Evolutionary conservation across 2,113 vertebrate species (phyloP).

Genomic region (Psilopsiagon aymara): DNA sequence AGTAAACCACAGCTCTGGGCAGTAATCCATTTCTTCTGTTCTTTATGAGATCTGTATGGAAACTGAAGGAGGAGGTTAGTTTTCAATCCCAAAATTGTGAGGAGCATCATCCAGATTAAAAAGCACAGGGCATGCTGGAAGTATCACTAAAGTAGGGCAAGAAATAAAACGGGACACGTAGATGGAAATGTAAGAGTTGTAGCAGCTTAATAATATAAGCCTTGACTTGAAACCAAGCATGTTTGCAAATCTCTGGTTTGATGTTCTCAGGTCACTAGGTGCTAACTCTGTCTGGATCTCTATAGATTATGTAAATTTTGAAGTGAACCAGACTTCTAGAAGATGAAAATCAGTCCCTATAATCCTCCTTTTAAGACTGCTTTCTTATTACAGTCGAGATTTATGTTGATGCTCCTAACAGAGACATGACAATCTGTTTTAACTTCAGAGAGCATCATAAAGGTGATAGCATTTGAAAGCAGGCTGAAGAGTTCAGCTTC

Average conservation of each 20-base stretch:
- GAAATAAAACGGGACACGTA: not conserved
- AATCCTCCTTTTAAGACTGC: conserved; percentile 49
- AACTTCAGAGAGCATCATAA: conserved; percentile 21
- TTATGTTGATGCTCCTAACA: conserved; percentile 37
- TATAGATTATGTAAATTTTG: conserved; percentile 57
- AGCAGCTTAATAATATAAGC: not conserved
- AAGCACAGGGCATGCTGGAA: not conserved
- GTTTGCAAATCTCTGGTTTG: not conserved
- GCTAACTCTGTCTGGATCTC: conserved; percentile 21
- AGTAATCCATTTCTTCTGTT: conserved; percentile 45
- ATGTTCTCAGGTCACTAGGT: conserved; percentile 28
- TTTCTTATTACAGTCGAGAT: conserved; percentile 2
- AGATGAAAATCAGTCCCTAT: conserved; percentile 49
- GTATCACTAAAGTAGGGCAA: not conserved
- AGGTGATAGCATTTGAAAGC: conserved; percentile 42
- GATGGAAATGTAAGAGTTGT: not conserved
- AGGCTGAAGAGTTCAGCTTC: not conserved
- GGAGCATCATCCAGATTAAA: conserved; percentile 34
- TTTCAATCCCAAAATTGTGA: conserved; percentile 32
- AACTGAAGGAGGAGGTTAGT: not conserved
- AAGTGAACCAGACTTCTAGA: conserved; percentile 43
- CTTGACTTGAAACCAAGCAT: conserved; percentile 14
- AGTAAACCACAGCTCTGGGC: conserved; percentile 46
- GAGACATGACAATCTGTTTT: conserved; percentile 25
- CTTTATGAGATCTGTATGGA: conserved; percentile 27